Conservation (phyloP, 92 coral and sea anemone species). For the Epizoanthus ramosus region DNA sequence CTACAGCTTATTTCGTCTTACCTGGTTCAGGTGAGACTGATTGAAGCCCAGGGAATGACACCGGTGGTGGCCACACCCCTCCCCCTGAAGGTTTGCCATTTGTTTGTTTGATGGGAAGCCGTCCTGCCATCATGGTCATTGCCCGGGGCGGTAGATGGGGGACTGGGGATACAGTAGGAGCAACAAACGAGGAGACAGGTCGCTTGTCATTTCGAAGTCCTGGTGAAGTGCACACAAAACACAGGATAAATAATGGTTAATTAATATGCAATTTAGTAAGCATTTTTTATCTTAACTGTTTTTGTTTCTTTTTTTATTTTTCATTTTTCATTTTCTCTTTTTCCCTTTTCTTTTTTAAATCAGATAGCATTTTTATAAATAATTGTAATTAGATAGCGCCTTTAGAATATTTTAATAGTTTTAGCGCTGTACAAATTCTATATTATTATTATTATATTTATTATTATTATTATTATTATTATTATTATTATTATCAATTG, state of each 20-base stretch:
- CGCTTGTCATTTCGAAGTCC: constrained; percentile 26
- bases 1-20: background rate
- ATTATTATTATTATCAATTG: too few relatives aligned
- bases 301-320: too few relatives aligned
- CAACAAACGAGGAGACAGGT: constrained; percentile 20
- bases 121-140: constrained; percentile 28
- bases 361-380: too few relatives aligned
- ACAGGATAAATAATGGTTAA: background rate
- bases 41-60: constrained; percentile 14
- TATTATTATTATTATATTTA: too few relatives aligned
- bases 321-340: too few relatives aligned
- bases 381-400: too few relatives aligned
- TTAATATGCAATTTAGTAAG: too few relatives aligned
- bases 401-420: too few relatives aligned
- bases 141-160: constrained; percentile 27
- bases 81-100: constrained; percentile 33
- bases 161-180: constrained; percentile 3
- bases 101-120: constrained; percentile 7
- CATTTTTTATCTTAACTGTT: too few relatives aligned
- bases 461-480: too few relatives aligned
- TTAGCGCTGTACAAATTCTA: too few relatives aligned
- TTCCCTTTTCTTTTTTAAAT: too few relatives aligned
- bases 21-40: constrained; percentile 35
- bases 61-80: constrained; percentile 45
- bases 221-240: background rate